Evolutionary conservation across 2,888 invertebrate species (phyloP).

Genomic region (Thyatira batis): DNA sequence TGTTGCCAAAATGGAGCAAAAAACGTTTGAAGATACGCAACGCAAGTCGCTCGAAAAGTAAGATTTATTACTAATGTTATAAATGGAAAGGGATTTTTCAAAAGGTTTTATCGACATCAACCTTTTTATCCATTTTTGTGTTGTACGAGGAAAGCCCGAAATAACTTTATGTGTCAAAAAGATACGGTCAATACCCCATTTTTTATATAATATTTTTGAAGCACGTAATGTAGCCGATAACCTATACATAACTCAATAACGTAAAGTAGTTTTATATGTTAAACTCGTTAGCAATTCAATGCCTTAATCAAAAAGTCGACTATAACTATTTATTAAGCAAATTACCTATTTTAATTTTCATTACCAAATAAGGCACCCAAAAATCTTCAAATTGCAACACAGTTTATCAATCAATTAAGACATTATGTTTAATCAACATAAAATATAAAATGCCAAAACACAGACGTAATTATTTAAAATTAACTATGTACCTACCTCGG

Average conservation of each 20-base stretch:
- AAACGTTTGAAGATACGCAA: slow-evolving; percentile 16
- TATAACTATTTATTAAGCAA: background rate
- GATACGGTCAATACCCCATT: background rate
- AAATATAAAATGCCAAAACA: background rate
- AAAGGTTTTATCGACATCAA: slow-evolving; percentile 15
- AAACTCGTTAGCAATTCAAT: background rate
- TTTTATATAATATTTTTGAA: too few relatives aligned
- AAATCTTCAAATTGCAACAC: background rate
- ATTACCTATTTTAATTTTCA: background rate
- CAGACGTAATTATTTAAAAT: background rate
- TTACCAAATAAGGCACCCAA: background rate
- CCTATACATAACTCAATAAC: background rate
- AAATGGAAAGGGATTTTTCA: slow-evolving; percentile 32
- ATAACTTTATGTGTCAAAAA: background rate
- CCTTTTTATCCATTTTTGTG: slow-evolving; percentile 3
- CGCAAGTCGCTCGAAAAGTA: slow-evolving; percentile 23
- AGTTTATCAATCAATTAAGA: background rate
- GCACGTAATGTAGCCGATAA: too few relatives aligned
- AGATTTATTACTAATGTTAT: slow-evolving; percentile 43
- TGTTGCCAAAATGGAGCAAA: slow-evolving; percentile 24
- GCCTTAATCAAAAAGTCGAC: background rate
- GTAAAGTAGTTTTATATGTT: background rate
- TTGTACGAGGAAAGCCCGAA: background rate
- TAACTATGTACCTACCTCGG: background rate
- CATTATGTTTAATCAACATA: background rate